A percentile compares a stretch with the other conserved stretches of the same genome.
Conservation (phyloP, 2,113 vertebrate species). For the Chrysemys picta region DNA sequence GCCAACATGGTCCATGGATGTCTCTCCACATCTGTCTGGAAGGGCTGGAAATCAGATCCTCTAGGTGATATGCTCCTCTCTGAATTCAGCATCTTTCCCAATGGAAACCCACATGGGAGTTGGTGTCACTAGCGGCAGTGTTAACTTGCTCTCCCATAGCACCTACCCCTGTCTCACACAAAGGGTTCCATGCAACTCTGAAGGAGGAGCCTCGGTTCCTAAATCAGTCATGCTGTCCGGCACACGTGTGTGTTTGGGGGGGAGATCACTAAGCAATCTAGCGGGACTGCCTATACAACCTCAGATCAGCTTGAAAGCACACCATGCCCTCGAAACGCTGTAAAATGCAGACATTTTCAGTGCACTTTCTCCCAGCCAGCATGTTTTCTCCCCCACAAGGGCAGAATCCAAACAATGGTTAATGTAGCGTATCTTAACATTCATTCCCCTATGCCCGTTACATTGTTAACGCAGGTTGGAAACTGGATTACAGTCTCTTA, state of each 20-base stretch:
- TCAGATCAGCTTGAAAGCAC: background rate
- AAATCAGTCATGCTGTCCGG: background rate
- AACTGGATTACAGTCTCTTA: conserved; percentile 10
- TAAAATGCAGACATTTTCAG: background rate
- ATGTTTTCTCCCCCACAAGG: background rate
- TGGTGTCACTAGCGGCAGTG: background rate
- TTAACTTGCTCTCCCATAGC: background rate
- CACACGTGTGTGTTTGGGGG: background rate
- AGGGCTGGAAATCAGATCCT: background rate
- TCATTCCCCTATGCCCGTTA: background rate
- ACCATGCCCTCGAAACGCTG: background rate
- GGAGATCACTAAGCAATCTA: background rate
- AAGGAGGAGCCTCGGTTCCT: background rate
- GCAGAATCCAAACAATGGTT: background rate
- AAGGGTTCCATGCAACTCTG: background rate
- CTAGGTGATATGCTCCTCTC: background rate
- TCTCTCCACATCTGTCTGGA: background rate
- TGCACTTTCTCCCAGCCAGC: background rate
- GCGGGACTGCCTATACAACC: background rate
- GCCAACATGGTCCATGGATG: accelerated
- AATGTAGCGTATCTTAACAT: background rate
- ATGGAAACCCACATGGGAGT: background rate
- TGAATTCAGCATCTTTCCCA: accelerated
- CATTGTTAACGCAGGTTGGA: background rate
- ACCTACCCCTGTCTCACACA: background rate